phyloP scores from a whole-genome alignment of 2,113 vertebrate species.

The Ochotona princeps region DNA sequence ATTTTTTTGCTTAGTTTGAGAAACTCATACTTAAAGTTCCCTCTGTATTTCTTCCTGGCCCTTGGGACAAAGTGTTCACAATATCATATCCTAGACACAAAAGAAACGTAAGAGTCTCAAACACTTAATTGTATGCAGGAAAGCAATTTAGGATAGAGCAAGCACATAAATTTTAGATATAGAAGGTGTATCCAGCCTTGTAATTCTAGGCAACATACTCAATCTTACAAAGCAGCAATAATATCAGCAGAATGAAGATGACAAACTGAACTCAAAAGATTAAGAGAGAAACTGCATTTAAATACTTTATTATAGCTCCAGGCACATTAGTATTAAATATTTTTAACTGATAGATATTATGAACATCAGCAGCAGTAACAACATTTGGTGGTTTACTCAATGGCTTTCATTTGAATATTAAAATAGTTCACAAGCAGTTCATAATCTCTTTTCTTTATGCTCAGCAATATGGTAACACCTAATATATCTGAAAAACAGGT shows the following conservation, averaged over 20 bases:
- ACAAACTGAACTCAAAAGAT: neutral
- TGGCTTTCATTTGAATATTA: neutral
- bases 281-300: conserved; percentile 19
- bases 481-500: neutral
- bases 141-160: neutral
- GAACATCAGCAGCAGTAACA: neutral
- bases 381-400: neutral
- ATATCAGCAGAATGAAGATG: neutral
- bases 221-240: neutral
- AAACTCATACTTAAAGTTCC: neutral
- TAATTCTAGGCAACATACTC: neutral
- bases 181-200: neutral
- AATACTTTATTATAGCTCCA: neutral
- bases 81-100: neutral
- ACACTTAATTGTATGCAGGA: neutral
- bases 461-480: neutral
- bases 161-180: neutral
- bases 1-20: neutral
- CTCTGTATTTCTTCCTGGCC: neutral
- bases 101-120: neutral
- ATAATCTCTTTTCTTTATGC: neutral
- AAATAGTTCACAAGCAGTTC: neutral
- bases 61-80: neutral
- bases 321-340: neutral
- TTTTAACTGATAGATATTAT: neutral